phyloP scores from a whole-genome alignment of 2,888 invertebrate genomes.

The Tolmerus cingulatus region DNA sequence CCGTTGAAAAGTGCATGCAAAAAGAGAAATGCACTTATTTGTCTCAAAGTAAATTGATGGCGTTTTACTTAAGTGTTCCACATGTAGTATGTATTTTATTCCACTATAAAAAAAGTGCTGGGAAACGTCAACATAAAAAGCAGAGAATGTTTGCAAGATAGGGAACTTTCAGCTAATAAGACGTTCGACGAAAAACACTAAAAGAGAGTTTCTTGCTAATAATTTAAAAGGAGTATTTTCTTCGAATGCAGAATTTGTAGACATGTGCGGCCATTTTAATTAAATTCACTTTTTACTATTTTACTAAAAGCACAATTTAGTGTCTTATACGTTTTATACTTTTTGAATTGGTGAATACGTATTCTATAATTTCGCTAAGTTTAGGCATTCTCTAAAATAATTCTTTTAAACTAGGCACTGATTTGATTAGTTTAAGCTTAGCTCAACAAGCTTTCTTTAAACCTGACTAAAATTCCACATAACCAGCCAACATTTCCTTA shows the following conservation, averaged over 20 bases:
- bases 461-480: no score
- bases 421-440: no score
- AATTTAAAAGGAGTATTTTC: background rate
- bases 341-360: background rate
- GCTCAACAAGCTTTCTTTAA: no score
- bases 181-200: background rate
- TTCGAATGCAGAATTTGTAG: no score
- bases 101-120: background rate
- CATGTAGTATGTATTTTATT: background rate
- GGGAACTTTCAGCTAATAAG: background rate
- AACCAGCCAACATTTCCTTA: no score
- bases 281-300: background rate
- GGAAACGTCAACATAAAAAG: background rate
- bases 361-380: no score
- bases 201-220: background rate
- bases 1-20: background rate
- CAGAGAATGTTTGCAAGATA: background rate
- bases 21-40: background rate
- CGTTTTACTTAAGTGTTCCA: background rate
- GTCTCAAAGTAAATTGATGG: background rate
- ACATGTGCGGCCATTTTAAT: background rate
- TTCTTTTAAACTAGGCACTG: no score
- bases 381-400: no score
- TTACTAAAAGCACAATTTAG: background rate
- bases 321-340: background rate